phyloP scores from a whole-genome alignment of 2,113 vertebrate species.

The Struthidea cinerea region DNA sequence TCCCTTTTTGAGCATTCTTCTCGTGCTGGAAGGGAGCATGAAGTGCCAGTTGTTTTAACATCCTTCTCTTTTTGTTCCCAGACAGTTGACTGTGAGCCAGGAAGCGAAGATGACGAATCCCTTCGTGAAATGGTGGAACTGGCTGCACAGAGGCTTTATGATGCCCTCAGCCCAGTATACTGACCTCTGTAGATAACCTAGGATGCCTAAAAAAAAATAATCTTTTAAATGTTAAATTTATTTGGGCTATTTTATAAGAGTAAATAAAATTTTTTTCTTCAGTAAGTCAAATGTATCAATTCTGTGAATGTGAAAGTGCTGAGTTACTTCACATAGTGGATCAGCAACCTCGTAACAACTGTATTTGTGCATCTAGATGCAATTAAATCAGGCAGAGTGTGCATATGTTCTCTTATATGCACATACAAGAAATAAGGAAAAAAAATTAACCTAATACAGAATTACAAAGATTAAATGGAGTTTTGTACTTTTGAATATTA shows the following conservation, averaged over 20 bases:
- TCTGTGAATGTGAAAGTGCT: not conserved
- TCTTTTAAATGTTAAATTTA: not conserved
- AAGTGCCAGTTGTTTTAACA: not conserved
- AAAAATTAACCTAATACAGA: not conserved
- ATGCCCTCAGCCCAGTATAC: slow-evolving; percentile 81
- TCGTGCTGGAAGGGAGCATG: not conserved
- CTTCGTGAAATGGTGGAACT: slow-evolving; percentile 89
- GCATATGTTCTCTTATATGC: not conserved
- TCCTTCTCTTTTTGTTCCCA: slow-evolving; percentile 39
- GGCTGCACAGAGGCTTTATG: slow-evolving; percentile 86
- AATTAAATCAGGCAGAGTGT: not conserved
- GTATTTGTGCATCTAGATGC: not conserved
- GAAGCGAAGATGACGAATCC: slow-evolving; percentile 83
- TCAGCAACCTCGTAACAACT: not conserved
- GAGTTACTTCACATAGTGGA: not conserved
- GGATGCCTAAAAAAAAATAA: not conserved
- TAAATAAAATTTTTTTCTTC: slow-evolving; percentile 1
- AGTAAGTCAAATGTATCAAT: not conserved
- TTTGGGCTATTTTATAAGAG: slow-evolving; percentile 8
- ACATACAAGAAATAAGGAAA: not conserved
- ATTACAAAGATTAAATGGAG: not conserved
- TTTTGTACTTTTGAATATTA: not conserved
- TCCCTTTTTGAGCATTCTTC: not conserved
- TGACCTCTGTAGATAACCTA: slow-evolving; percentile 58
- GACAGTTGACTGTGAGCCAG: slow-evolving; percentile 83